These are phyloP conservation scores for Selenia dentaria DNA, from an alignment of 2,888 invertebrate genomes.

Conservation along the genomic window DNA sequence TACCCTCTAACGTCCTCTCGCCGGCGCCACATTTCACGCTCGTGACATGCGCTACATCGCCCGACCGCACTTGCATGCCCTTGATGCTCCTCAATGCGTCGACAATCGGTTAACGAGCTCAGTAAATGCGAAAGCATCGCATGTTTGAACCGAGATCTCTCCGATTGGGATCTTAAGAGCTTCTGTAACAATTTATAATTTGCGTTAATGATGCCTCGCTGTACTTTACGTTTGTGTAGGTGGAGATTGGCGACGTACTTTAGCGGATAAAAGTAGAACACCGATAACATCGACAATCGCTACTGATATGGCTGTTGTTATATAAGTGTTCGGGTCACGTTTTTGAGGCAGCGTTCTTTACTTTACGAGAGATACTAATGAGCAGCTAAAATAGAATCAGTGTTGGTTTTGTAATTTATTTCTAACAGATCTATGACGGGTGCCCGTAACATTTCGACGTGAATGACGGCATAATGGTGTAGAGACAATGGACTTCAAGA, in stretches of 20 bases:
- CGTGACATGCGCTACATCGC: slow-evolving; percentile 42
- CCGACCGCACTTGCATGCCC: slow-evolving; percentile 45
- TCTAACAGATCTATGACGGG: slow-evolving; percentile 69
- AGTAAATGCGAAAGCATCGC: slow-evolving; percentile 40
- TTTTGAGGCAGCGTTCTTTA: slow-evolving; percentile 34
- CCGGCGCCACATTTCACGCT: slow-evolving; percentile 71
- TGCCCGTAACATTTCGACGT: slow-evolving; percentile 61
- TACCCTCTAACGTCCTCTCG: slow-evolving; percentile 38
- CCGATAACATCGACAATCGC: background rate
- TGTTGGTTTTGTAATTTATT: slow-evolving; percentile 58
- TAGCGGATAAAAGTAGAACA: background rate
- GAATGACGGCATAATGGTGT: slow-evolving; percentile 66
- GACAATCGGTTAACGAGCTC: slow-evolving; percentile 46
- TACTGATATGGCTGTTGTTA: slow-evolving; percentile 5
- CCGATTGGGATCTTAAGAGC: slow-evolving; percentile 33
- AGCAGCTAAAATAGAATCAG: slow-evolving; percentile 40
- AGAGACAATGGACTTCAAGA: slow-evolving; percentile 79
- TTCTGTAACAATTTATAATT: slow-evolving; percentile 34
- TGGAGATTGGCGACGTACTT: background rate
- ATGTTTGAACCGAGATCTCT: slow-evolving; percentile 32
- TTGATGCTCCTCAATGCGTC: slow-evolving; percentile 45
- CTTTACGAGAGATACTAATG: slow-evolving; percentile 45
- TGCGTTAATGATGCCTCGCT: slow-evolving; percentile 31
- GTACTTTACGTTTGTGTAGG: slow-evolving; percentile 11
- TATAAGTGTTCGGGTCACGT: slow-evolving; percentile 7